Percentiles rank a stretch among this genome's conserved stretches.
Evolutionary conservation across 2,888 invertebrate genomes (phyloP).

Genomic region (Xestia xanthographa): DNA sequence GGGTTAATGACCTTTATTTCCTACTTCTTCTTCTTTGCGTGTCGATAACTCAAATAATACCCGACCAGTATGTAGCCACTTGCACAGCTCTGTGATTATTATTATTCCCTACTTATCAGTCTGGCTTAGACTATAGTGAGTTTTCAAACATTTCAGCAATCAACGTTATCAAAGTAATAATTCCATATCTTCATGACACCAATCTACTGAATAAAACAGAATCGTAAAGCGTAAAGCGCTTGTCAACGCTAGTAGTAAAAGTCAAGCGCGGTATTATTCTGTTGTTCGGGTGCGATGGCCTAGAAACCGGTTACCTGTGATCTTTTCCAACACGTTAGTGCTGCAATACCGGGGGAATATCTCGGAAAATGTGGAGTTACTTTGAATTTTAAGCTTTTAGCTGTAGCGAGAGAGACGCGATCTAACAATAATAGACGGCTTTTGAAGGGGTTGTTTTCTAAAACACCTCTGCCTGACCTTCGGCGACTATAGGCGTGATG

Average conservation of each 20-base stretch:
- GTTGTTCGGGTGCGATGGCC: constrained; percentile 56
- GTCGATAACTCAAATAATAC: no score
- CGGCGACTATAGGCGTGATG: no score
- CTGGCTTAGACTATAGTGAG: no score
- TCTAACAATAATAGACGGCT: not conserved
- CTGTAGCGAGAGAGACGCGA: not conserved
- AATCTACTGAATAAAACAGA: constrained; percentile 37
- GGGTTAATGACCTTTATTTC: no score
- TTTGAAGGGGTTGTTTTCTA: not conserved
- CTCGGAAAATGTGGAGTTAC: constrained; percentile 34
- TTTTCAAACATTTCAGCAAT: not conserved
- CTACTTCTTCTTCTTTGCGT: no score
- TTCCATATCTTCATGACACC: constrained; percentile 12
- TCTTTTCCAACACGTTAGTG: constrained; percentile 49
- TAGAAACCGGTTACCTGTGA: constrained; percentile 62
- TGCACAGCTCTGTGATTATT: no score
- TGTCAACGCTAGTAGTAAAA: constrained; percentile 54
- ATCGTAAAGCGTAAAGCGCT: constrained; percentile 42
- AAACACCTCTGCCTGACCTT: no score
- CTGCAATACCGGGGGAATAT: constrained; percentile 47
- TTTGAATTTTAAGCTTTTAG: constrained; percentile 35
- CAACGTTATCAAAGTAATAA: constrained; percentile 6
- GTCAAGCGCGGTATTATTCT: constrained; percentile 47
- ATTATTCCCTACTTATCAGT: no score
- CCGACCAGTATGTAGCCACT: no score